Evolutionary conservation across 2,888 invertebrate species (phyloP).

Genomic region (Apamea anceps): DNA sequence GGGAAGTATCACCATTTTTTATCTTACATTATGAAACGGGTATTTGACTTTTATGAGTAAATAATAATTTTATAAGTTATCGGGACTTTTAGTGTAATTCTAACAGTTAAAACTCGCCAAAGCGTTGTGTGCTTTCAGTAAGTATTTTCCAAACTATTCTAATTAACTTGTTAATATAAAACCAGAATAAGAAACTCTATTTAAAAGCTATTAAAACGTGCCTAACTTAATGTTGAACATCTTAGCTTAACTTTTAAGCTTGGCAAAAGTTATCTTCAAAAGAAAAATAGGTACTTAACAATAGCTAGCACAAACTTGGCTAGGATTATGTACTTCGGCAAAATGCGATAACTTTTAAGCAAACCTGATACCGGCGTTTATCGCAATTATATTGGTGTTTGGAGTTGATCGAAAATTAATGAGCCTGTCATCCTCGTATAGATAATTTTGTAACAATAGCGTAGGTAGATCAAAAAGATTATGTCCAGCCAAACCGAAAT

Average conservation of each 20-base stretch:
- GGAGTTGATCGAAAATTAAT: slow-evolving; percentile 7
- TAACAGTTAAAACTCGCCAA: neutral
- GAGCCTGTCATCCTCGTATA: neutral
- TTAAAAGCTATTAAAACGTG: slow-evolving; percentile 2
- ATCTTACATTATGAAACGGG: neutral
- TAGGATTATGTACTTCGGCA: slow-evolving; percentile 26
- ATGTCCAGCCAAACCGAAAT: neutral
- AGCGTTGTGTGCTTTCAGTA: neutral
- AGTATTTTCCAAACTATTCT: neutral
- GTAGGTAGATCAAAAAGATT: neutral
- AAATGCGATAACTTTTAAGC: slow-evolving; percentile 26
- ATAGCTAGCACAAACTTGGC: slow-evolving; percentile 1
- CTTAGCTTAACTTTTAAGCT: slow-evolving; percentile 22
- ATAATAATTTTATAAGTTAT: neutral
- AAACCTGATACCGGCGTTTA: slow-evolving; percentile 1
- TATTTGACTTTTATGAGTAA: neutral
- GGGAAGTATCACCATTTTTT: neutral
- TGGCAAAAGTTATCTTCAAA: neutral
- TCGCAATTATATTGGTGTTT: slow-evolving; percentile 13
- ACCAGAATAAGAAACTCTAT: neutral
- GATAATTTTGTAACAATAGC: neutral
- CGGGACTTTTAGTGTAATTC: neutral
- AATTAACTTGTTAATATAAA: neutral
- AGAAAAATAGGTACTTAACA: slow-evolving; percentile 1
- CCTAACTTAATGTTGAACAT: slow-evolving; percentile 13